Evolutionary conservation across 2,113 vertebrate species (phyloP).

Genomic region (Notarius quadriscutis): DNA sequence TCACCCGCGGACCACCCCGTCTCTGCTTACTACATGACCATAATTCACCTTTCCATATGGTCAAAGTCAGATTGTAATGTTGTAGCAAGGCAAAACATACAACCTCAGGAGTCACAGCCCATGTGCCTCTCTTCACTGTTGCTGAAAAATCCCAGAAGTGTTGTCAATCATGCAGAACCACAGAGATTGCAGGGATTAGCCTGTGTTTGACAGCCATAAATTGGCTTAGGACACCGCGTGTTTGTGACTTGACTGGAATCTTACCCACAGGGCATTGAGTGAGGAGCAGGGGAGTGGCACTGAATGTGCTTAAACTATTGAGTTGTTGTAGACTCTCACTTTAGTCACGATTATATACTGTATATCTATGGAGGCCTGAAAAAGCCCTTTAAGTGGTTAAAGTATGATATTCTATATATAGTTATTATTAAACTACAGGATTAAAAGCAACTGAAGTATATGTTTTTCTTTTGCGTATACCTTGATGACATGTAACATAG

Average conservation of each 20-base stretch:
- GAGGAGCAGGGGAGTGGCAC: background rate
- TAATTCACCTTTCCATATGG: constrained; percentile 6
- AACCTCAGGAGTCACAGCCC: background rate
- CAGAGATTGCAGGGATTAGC: constrained; percentile 42
- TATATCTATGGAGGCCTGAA: too few species aligned
- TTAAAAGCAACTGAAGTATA: background rate
- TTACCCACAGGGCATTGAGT: constrained; percentile 9
- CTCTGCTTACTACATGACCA: background rate
- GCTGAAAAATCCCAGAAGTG: constrained; percentile 25
- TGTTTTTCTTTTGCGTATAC: background rate
- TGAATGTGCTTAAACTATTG: background rate
- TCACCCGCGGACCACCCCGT: background rate
- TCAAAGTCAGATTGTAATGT: background rate
- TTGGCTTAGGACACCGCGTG: constrained; percentile 34
- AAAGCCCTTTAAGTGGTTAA: background rate
- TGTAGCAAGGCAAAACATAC: background rate
- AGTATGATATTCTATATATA: background rate
- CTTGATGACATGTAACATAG: background rate
- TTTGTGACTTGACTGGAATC: constrained; percentile 31
- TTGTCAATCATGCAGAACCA: constrained; percentile 23
- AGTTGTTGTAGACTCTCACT: too few species aligned
- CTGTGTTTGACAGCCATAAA: constrained; percentile 38
- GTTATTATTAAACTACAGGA: too few species aligned
- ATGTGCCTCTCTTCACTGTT: background rate
- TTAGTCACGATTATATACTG: background rate